These are phyloP conservation scores for Aethina tumida DNA, from an alignment of 1,140 invertebrate species.

Conservation along the genomic window DNA sequence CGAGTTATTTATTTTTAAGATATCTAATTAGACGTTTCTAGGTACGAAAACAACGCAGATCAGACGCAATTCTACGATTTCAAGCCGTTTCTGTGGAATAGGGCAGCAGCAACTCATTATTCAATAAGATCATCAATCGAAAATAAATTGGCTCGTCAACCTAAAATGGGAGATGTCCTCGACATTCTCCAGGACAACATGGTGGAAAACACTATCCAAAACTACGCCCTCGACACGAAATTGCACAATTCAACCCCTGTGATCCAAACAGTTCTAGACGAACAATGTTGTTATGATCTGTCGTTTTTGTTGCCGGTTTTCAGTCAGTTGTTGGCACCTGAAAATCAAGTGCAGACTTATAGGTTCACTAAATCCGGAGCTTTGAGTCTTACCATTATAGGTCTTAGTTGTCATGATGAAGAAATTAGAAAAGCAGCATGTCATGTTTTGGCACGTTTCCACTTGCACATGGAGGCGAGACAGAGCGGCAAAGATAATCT, in stretches of 20 bases:
- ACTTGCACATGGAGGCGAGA: slow-evolving; percentile 54
- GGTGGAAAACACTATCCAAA: slow-evolving; percentile 54
- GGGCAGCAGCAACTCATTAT: slow-evolving; percentile 63
- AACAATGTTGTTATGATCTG: slow-evolving; percentile 53
- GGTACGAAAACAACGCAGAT: slow-evolving; percentile 22
- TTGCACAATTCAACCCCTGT: no score
- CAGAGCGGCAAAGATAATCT: slow-evolving; percentile 33
- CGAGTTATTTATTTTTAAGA: neutral
- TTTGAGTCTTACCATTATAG: slow-evolving; percentile 52
- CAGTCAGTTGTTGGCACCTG: slow-evolving; percentile 50
- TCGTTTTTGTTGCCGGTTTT: slow-evolving; percentile 61
- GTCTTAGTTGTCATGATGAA: slow-evolving; percentile 48
- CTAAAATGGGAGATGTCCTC: slow-evolving; percentile 58
- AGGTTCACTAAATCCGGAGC: slow-evolving; percentile 53
- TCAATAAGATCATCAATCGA: slow-evolving; percentile 50
- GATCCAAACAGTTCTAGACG: no score
- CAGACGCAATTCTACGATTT: slow-evolving; percentile 45
- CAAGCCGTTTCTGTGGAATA: slow-evolving; percentile 71
- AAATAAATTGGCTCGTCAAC: slow-evolving; percentile 55
- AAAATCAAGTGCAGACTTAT: slow-evolving; percentile 52
- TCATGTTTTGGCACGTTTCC: slow-evolving; percentile 54
- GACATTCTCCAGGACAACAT: slow-evolving; percentile 54
- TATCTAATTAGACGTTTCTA: slow-evolving; percentile 13
- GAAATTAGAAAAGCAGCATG: slow-evolving; percentile 52
- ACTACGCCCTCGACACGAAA: no score